phyloP scores from a whole-genome alignment of 2,113 vertebrate genomes.

The Tachycineta bicolor region DNA sequence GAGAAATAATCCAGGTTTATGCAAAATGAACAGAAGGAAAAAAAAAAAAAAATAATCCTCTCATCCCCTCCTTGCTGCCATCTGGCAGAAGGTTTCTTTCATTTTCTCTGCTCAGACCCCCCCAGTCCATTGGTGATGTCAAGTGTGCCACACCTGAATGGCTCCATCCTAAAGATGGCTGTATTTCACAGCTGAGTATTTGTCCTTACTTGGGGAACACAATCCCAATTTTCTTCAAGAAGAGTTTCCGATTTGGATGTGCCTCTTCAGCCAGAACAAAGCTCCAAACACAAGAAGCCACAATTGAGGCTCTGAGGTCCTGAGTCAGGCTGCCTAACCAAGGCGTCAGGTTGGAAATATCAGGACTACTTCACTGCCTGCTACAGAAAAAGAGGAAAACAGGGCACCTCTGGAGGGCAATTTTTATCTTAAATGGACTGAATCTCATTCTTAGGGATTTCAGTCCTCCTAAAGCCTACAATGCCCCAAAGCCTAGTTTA shows the following conservation, averaged over 20 bases:
- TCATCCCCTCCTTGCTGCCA: not conserved
- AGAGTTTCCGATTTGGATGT: not conserved
- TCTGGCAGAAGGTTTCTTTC: not conserved
- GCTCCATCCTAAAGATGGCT: not conserved
- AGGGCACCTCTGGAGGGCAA: not conserved
- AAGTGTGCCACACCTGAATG: not conserved
- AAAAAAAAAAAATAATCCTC: not conserved
- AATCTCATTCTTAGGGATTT: not conserved
- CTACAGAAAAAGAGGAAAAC: not conserved
- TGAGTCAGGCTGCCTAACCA: not conserved
- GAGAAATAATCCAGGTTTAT: not conserved
- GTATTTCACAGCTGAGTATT: not conserved
- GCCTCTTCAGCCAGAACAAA: not conserved
- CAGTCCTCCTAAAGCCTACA: not conserved
- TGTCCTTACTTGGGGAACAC: not conserved
- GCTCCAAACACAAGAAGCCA: not conserved
- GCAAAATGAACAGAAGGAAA: not conserved
- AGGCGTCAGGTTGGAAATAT: not conserved
- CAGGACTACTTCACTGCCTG: not conserved
- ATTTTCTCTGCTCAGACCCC: not conserved
- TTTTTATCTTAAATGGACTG: not conserved
- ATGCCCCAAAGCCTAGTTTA: not conserved
- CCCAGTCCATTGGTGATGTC: not conserved
- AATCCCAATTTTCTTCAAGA: not conserved
- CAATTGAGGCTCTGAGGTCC: not conserved